A percentile compares a stretch with the other conserved stretches of the same genome.
Conservation (phyloP, 2,888 invertebrate genomes). For the Carabus problematicus region DNA sequence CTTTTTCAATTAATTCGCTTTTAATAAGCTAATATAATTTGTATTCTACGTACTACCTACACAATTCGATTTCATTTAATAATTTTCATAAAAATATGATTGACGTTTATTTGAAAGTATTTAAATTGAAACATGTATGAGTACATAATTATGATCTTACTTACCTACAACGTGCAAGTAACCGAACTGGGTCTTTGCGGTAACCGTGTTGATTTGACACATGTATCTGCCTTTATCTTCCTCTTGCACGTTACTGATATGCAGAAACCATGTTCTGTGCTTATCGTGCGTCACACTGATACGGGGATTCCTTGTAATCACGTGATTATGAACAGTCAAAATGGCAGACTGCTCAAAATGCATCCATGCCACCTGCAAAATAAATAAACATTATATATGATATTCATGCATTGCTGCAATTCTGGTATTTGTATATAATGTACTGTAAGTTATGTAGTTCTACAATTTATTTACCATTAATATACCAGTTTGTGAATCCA, state of each 20-base stretch:
- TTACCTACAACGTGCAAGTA: conserved; percentile 92
- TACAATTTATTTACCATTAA: too few species aligned
- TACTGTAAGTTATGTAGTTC: too few species aligned
- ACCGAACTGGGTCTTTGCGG: conserved; percentile 91
- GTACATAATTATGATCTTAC: conserved; percentile 52
- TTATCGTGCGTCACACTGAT: conserved; percentile 93
- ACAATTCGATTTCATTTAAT: too few species aligned
- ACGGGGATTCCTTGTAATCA: conserved; percentile 90
- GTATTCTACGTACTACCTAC: too few species aligned
- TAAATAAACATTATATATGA: conserved; percentile 39
- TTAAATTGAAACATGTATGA: too few species aligned
- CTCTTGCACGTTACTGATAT: conserved; percentile 90
- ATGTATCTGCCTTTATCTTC: conserved; percentile 92
- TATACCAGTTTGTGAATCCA: too few species aligned
- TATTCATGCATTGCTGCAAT: background rate
- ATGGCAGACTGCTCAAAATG: conserved; percentile 94
- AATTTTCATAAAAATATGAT: too few species aligned
- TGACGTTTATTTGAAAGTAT: too few species aligned
- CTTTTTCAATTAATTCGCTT: too few species aligned
- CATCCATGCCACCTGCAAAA: conserved; percentile 91
- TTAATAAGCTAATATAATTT: too few species aligned
- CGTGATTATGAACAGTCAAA: conserved; percentile 91
- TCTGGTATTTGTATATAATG: too few species aligned
- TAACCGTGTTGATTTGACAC: conserved; percentile 94
- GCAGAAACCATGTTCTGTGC: conserved; percentile 91